These are phyloP conservation scores for Silurus aristotelis DNA, from an alignment of 2,797 vertebrate genomes.

Conservation along the genomic window DNA sequence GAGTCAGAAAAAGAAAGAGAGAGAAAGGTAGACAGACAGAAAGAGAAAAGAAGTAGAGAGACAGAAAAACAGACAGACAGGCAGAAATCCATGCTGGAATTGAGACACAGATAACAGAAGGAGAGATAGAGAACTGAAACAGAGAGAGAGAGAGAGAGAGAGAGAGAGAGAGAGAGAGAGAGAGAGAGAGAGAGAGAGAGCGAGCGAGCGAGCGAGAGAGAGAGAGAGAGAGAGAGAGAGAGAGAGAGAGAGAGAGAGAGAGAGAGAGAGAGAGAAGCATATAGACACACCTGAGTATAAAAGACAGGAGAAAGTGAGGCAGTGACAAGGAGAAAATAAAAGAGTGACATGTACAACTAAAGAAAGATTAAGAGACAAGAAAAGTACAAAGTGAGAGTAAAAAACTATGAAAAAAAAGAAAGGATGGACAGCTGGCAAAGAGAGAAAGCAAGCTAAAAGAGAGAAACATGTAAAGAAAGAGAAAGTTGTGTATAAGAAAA, in stretches of 20 bases:
- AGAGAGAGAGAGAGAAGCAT: neutral
- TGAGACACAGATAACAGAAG: no score
- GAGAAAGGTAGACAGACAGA: no score
- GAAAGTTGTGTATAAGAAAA: no score
- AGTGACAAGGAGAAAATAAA: neutral
- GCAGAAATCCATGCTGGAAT: no score
- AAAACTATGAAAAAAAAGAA: no score
- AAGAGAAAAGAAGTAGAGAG: no score
- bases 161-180: neutral
- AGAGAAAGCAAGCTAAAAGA: no score
- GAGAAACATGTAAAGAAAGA: no score
- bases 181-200: neutral
- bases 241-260: neutral
- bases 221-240: neutral
- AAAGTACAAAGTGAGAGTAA: neutral
- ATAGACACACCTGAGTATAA: neutral
- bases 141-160: neutral
- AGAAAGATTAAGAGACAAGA: neutral
- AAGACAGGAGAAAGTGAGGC: neutral
- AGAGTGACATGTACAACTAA: neutral
- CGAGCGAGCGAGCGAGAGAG: no score
- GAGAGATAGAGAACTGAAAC: neutral
- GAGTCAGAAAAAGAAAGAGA: no score
- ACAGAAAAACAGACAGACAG: no score
- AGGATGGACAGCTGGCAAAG: no score